These are phyloP conservation scores for Lates calcarifer DNA, from an alignment of 2,113 vertebrate genomes.

Conservation along the genomic window DNA sequence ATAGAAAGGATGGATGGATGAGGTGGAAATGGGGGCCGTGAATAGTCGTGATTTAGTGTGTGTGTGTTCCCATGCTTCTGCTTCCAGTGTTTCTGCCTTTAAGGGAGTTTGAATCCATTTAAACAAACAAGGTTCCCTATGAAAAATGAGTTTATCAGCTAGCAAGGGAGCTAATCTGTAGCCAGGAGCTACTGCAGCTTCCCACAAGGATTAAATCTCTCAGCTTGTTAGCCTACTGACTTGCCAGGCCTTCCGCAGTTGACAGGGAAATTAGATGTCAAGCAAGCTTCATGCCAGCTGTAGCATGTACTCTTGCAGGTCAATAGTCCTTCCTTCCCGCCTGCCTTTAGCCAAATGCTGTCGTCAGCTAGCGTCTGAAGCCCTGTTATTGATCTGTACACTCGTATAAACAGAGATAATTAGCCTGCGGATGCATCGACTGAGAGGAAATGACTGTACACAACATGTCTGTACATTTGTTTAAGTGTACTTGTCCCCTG, in stretches of 20 bases:
- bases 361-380: background rate
- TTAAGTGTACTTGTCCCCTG: background rate
- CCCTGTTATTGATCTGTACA: background rate
- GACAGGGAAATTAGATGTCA: background rate
- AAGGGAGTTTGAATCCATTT: constrained; percentile 12
- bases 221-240: constrained; percentile 20
- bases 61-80: background rate
- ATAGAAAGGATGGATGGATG: background rate
- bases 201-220: constrained; percentile 51
- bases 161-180: constrained; percentile 55
- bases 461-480: background rate
- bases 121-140: constrained; percentile 19
- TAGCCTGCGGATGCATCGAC: background rate
- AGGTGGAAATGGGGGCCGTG: background rate
- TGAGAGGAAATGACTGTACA: background rate
- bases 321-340: background rate
- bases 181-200: constrained; percentile 25
- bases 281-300: background rate
- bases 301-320: background rate
- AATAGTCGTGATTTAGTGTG: background rate
- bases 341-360: background rate
- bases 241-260: background rate
- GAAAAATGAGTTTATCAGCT: constrained; percentile 21
- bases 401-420: background rate
- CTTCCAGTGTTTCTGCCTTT: background rate